These are phyloP conservation scores for Sminthurinus aureus DNA, from an alignment of 2,888 invertebrate species.

Conservation along the genomic window DNA sequence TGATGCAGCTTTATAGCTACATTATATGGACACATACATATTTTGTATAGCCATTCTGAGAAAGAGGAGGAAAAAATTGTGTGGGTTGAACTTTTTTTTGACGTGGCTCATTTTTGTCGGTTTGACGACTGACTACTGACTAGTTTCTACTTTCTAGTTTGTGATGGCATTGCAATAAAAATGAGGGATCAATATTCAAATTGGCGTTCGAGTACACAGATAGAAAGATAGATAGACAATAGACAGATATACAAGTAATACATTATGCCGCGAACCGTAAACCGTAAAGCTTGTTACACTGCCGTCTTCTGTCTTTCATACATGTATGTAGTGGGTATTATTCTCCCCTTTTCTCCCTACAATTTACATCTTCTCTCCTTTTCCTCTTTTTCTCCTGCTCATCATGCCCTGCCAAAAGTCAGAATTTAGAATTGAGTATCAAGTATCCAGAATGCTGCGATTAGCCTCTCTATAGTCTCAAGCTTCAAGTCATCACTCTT, in stretches of 20 bases:
- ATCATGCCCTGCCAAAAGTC: constrained; percentile 36
- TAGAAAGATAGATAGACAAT: constrained; percentile 16
- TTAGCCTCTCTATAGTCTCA: constrained; percentile 33
- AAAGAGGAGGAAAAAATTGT: not conserved
- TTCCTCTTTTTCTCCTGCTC: no score
- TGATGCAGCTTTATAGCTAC: no score
- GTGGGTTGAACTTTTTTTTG: constrained; percentile 10
- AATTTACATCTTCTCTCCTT: no score
- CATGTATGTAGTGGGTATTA: no score
- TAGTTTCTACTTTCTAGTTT: not conserved
- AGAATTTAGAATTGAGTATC: not conserved
- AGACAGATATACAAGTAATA: no score
- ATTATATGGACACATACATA: no score
- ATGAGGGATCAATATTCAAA: constrained; percentile 51
- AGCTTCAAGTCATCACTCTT: constrained; percentile 21
- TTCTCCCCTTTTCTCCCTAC: no score
- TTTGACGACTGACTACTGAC: no score
- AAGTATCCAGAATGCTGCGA: not conserved
- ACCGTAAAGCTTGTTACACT: constrained; percentile 36
- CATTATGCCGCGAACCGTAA: no score
- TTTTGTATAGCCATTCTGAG: not conserved
- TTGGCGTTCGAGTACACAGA: constrained; percentile 21
- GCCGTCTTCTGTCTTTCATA: no score
- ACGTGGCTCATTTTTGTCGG: not conserved
- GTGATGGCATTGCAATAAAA: constrained; percentile 39